Evolutionary conservation across 2,888 invertebrate species (phyloP), one percentile per base, ranked within the genome.

Genomic region (Galerucella calmariensis): DNA sequence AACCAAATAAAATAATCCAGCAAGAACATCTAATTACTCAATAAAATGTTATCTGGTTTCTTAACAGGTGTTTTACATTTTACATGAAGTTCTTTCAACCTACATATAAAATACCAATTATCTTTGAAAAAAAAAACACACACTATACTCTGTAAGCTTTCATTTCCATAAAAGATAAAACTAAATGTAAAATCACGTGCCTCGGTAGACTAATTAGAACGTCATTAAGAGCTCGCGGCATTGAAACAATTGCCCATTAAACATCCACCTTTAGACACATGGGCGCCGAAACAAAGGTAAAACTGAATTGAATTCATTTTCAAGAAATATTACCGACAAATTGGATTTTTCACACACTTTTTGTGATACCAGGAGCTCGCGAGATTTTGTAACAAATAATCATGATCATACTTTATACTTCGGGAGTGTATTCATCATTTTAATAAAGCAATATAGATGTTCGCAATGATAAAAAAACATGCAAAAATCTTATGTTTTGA

Each of bases 151-250:
- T 59, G 58, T 53, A 68, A 73, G 65, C 69, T 73, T 63, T 65
- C 65, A 65, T 65, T 68, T 65, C 56, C 63, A 58, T 65, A 65
- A 69, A 65, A 56, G 73, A 65, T 70, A 70, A 75, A 73, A 67
- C 62, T 70, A 70, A 73, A 75, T 67, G 68, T 75, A 70, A 70
- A 70, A 73, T 73, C 71, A 75, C 74, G 76, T 76, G 78, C 76
- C 74, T 71, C 74, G 69, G 70, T 61, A 67, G 77, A 77, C 76
- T 78, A 78, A 78, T 78, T 78, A 75, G 73, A 70, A 59, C 56
- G 70, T 67, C 63, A 71, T 76, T 74, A 71, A 76, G 76, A 74
- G 76, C 74, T 76, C 53, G 69, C 74, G 74, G 73, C 70, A 75
- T 72, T 75, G 51, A 66, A 72, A 68, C 73, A 75, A 70, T 67